Evolutionary conservation across 64 coral and sea anemone genomes (phyloP), one percentile per base, ranked within the genome.

Genomic region (Dendrophyllia cribrosa): DNA sequence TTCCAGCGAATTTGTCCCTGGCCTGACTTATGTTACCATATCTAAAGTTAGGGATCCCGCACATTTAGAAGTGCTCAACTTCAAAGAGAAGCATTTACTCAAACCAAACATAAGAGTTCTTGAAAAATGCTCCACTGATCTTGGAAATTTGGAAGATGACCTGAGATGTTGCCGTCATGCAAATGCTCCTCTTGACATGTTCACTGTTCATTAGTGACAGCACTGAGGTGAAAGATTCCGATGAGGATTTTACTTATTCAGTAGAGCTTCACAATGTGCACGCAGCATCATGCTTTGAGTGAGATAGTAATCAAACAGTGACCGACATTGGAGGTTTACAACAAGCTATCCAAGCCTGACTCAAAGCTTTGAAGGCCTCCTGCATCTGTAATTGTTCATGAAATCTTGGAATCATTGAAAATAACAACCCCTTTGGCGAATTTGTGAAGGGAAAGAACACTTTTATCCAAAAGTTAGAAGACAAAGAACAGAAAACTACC

Each of bases 1-100:
- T 17, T 84, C 86, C 5, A 69, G 62, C 5, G 85, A 94, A 64
- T 94, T 83, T 83, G 92, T 93, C 3, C 58, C 85, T 2, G 92
- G 77, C 5, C 86, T 94, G 8, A 94, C 56, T 9, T 94, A 93
- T 43, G 85, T 88, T 0, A 77, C 92, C 25, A 11, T 80, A 17
- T 88, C 92, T 10, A 0, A 67, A 14, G 85, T 93, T 20, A 70
- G 60, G 59, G 77, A 50, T 72, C 49, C 75, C 3, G 4, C 15
- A 5, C 7, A 93, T 25, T 8, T 81, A 3, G 84, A 88, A 51
- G 77, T 93, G 9, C 22, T 93, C 4, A 88, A 88, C 21, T 93
- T 82, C 13, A 93, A 58, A 66, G 1, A 21, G 1, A 46, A 20
- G 6, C 45, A 43, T 20, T 78, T 93, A 25, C 71, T 69, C 15